phyloP scores from a whole-genome alignment of 2,113 vertebrate species.

The Macrotis lagotis region DNA sequence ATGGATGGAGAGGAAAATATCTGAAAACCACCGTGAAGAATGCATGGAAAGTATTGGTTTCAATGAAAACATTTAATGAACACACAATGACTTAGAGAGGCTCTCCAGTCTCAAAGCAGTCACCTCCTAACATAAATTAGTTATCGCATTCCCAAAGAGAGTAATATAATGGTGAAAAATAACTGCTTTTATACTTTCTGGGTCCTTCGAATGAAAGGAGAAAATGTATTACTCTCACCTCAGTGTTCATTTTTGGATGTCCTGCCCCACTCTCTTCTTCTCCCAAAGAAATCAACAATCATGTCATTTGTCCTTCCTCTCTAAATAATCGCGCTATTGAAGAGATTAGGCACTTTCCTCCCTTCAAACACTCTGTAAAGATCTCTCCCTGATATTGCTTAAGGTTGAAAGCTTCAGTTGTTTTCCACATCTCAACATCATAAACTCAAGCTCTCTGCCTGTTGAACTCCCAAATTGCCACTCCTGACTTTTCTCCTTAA shows the following conservation, averaged over 20 bases:
- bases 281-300: neutral
- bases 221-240: neutral
- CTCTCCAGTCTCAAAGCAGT: neutral
- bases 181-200: conserved; percentile 7
- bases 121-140: neutral
- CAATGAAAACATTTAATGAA: neutral
- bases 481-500: neutral
- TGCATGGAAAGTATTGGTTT: conserved; percentile 9
- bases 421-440: conserved; percentile 4
- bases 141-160: neutral
- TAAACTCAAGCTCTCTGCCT: neutral
- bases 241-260: neutral
- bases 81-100: conserved; percentile 19
- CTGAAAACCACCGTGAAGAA: neutral
- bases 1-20: neutral
- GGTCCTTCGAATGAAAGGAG: conserved; percentile 29
- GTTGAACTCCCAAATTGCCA: neutral
- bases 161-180: conserved; percentile 5
- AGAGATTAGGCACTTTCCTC: neutral
- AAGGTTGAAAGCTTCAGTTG: neutral
- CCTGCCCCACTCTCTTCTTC: neutral
- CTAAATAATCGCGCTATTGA: neutral
- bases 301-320: neutral
- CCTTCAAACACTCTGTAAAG: neutral
- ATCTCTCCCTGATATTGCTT: neutral